phyloP scores from a whole-genome alignment of 2,888 invertebrate genomes.

The Zeuzera pyrina region DNA sequence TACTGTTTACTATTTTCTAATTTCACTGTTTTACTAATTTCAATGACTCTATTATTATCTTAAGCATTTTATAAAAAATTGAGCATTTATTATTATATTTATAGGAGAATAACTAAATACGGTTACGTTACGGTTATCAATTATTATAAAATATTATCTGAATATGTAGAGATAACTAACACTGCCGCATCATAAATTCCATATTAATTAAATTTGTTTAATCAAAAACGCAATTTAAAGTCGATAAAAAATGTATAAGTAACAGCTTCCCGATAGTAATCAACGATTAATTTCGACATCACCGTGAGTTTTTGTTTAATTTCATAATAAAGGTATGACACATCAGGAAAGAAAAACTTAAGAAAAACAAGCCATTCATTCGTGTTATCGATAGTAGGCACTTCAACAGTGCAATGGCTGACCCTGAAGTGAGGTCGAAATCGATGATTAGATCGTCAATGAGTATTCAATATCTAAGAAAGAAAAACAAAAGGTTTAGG shows the following conservation, averaged over 20 bases:
- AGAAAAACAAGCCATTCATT: conserved; percentile 29
- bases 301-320: conserved; percentile 30
- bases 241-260: conserved; percentile 9
- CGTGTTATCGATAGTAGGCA: conserved; percentile 23
- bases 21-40: no score
- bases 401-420: conserved; percentile 27
- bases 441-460: conserved; percentile 16
- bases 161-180: no score
- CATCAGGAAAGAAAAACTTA: conserved; percentile 27
- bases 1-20: no score
- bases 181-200: no score
- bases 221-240: background rate
- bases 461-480: conserved; percentile 18
- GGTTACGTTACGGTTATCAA: no score
- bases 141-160: no score
- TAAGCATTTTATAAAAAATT: no score
- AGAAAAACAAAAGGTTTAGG: conserved; percentile 20
- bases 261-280: conserved; percentile 48
- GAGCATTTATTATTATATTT: no score
- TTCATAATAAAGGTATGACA: conserved; percentile 30
- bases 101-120: no score
- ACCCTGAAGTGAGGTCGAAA: conserved; percentile 35
- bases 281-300: conserved; percentile 47
- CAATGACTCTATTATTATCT: no score
- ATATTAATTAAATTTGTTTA: background rate